Base-by-base conservation (phyloP, 2,113 vertebrate species). In the Oncorhynchus gorbuscha region DNA sequence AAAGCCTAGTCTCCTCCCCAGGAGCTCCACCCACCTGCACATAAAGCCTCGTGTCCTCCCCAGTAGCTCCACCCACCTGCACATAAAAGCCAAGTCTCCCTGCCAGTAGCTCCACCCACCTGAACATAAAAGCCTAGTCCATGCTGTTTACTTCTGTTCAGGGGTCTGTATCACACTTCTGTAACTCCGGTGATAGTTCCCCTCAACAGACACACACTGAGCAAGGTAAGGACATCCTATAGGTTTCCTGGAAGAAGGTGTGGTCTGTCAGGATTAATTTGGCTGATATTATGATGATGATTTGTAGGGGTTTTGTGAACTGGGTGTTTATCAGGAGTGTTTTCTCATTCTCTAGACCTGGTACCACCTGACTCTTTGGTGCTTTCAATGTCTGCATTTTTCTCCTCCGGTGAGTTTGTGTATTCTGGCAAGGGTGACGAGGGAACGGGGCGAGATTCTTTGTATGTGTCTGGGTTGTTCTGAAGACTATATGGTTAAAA, bases 121-220 rank as follows among this genome's bases (percentile, higher is more conserved):
- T 28, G 26, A 0, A 28, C 26, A 28, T 28, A 28, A 28, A 99
- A 98, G 94, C 95, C 94, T 94, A 94, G 92, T 88, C 92, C 92
- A 93, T 92, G 92, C 91, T 92, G 92, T 90, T 89, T 84, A 91
- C 91, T 84, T 91, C 91, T 86, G 94, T 90, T 92, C 94, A 91
- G 92, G 93, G 91, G 91, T 91, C 92, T 89, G 89, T 92, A 91
- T 87, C 91, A 89, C 74, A 85, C 91, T 88, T 89, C 84, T 89
- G 88, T 89, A 79, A 90, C 86, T 88, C 85, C 87, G 90, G 89
- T 87, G 90, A 93, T 89, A 72, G 73, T 90, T 92, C 88, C 90
- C 90, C 87, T 86, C 85, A 26, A 28, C 91, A 87, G 89, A 76
- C 91, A 89, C 85, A 89, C 90, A 76, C 74, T 55, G 91, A 73